Evolutionary conservation across 2,113 vertebrate species (phyloP).

Genomic region (Brachyistius frenatus): DNA sequence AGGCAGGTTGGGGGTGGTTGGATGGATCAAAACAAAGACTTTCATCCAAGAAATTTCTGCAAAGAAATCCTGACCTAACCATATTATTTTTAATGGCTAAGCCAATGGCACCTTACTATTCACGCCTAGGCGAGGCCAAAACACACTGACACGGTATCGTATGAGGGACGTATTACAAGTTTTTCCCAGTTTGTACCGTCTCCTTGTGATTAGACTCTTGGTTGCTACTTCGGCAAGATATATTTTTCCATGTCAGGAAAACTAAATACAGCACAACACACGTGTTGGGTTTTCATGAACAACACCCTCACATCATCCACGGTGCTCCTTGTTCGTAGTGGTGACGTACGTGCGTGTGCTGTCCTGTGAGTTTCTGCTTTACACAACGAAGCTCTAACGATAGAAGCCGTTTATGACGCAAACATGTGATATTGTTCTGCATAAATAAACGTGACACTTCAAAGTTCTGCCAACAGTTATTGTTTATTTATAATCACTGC

Average conservation of each 20-base stretch:
- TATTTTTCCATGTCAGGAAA: background rate
- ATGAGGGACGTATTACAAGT: too few species aligned
- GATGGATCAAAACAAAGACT: too few species aligned
- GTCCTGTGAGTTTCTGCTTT: background rate
- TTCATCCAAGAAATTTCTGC: too few species aligned
- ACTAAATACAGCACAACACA: background rate
- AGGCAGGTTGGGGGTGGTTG: too few species aligned
- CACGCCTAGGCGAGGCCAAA: too few species aligned
- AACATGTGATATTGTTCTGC: background rate
- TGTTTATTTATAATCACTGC: constrained; percentile 25
- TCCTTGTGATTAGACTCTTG: background rate
- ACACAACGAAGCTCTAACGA: background rate
- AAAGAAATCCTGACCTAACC: too few species aligned
- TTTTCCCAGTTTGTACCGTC: background rate
- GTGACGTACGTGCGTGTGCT: background rate
- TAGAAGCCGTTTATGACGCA: background rate
- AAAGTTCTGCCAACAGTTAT: background rate
- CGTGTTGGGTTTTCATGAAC: background rate
- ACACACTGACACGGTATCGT: too few species aligned
- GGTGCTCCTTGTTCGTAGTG: background rate
- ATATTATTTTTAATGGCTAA: too few species aligned
- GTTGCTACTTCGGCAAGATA: background rate
- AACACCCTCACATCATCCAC: background rate
- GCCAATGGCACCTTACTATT: too few species aligned
- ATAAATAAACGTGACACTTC: background rate